phyloP scores from a whole-genome alignment of 1,140 invertebrate species.

The Ceratoteleas bidentatus region DNA sequence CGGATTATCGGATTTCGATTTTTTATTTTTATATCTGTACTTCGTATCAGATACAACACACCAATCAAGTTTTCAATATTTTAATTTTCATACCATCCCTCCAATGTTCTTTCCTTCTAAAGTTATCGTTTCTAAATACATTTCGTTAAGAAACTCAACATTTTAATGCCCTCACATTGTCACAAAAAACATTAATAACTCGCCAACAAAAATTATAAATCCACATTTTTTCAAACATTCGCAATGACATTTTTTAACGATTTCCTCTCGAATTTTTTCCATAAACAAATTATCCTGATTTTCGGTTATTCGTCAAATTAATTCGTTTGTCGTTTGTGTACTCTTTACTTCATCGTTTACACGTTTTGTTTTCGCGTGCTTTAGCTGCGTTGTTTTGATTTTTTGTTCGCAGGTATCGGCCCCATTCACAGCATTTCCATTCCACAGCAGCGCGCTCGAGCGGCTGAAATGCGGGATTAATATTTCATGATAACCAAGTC shows the following conservation, averaged over 20 bases:
- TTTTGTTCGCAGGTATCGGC: constrained; percentile 26
- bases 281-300: not conserved
- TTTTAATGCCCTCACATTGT: too few relatives aligned
- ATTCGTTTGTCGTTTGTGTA: too few relatives aligned
- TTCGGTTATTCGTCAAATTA: not conserved
- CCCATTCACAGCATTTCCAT: constrained; percentile 40
- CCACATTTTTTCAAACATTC: not conserved
- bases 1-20: too few relatives aligned
- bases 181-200: too few relatives aligned
- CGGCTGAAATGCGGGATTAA: constrained; percentile 45
- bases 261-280: not conserved
- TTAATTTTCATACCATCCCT: too few relatives aligned
- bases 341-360: constrained; percentile 6
- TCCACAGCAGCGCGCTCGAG: constrained; percentile 7
- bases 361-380: constrained; percentile 24
- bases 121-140: too few relatives aligned
- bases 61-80: too few relatives aligned
- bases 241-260: too few relatives aligned
- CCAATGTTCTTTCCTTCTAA: too few relatives aligned
- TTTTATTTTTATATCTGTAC: too few relatives aligned
- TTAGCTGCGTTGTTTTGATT: constrained; percentile 23
- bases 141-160: too few relatives aligned
- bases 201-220: not conserved
- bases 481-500: constrained; percentile 57
- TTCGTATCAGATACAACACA: too few relatives aligned